Evolutionary conservation across 2,797 vertebrate species (phyloP), one percentile per base, ranked within the genome.

Genomic region (Chrysocyon brachyurus): DNA sequence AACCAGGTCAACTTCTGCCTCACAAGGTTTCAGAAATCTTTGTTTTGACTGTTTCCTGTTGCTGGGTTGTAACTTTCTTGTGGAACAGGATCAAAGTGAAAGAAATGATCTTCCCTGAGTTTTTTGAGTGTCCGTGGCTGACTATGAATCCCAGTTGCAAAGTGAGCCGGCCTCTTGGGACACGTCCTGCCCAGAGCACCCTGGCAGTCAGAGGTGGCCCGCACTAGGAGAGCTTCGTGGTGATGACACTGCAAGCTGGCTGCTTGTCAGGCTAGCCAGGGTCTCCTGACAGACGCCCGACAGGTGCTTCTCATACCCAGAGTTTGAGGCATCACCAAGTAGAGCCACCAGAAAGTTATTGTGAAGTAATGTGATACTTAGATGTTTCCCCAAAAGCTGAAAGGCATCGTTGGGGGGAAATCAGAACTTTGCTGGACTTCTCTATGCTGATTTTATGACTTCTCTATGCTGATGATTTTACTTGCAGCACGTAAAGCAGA

Each of bases 181-280:
- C 2, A 1, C 46, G 52, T 2, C 3, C 36, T 0, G 2, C 36
- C 0, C 1, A 1, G 31, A 21, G 17, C 14, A 1, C 66, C 9
- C n/a, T 10, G 36, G 28, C 70, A 70, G 6, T 8, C 73, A 61
- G 83, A 46, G 5, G 12, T 3, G 1, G 6, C 61, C 40, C 21
- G 0, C 10, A n/a, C 33, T 26, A 14, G 31, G 59, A 8, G 59
- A 61, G 56, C 36, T 56, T 57, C 61, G 1, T 12, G 68, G 19
- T 19, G 82, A 24, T 40, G 49, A 22, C 63, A 21, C 73, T 73
- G 77, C 31, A 4, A 64, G 9, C 66, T 24, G 16, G 56, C 54
- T 33, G 28, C 46, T 59, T 21, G 59, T 84, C 46, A 21, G 0
- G 2, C 3, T 28, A 24, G 4, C 52, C 22, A 73, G 63, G 49